A percentile compares a stretch with the other conserved stretches of the same genome.
phyloP scores from a whole-genome alignment of 2,888 invertebrate genomes.

The Drosophila vallismaia region DNA sequence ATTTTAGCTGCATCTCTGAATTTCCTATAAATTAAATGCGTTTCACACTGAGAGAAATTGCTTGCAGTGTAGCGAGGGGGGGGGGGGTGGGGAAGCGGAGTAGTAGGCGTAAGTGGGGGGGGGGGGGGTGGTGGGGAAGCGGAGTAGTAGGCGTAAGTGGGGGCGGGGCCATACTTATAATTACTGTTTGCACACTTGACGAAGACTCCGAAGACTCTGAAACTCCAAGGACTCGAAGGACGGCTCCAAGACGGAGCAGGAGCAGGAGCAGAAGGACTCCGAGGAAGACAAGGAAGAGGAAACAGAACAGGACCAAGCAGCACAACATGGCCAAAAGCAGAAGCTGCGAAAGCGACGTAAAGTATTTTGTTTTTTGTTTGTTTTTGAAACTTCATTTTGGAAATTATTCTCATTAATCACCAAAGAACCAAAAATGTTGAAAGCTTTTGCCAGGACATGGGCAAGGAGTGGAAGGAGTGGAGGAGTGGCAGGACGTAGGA shows the following conservation, averaged over 20 bases:
- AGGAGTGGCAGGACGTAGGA: neutral
- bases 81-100: neutral
- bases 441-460: conserved; percentile 1
- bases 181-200: conserved; percentile 75
- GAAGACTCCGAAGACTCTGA: conserved; percentile 42
- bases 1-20: conserved; percentile 49
- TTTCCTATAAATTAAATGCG: conserved; percentile 8
- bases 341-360: neutral
- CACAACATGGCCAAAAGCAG: conserved; percentile 3
- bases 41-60: neutral
- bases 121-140: neutral
- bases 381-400: conserved; percentile 63
- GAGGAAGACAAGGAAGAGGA: conserved; percentile 6
- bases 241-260: conserved; percentile 9
- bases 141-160: neutral
- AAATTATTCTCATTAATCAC: conserved; percentile 72
- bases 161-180: conserved; percentile 61
- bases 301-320: conserved; percentile 16
- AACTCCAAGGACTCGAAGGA: too few species aligned
- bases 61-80: conserved; percentile 4
- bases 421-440: conserved; percentile 35
- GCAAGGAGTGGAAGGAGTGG: too few species aligned
- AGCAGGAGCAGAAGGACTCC: conserved; percentile 8
- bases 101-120: neutral
- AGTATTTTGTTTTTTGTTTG: conserved; percentile 4